These are phyloP conservation scores for Villa cingulata DNA, from an alignment of 2,888 invertebrate species.

Conservation along the genomic window DNA sequence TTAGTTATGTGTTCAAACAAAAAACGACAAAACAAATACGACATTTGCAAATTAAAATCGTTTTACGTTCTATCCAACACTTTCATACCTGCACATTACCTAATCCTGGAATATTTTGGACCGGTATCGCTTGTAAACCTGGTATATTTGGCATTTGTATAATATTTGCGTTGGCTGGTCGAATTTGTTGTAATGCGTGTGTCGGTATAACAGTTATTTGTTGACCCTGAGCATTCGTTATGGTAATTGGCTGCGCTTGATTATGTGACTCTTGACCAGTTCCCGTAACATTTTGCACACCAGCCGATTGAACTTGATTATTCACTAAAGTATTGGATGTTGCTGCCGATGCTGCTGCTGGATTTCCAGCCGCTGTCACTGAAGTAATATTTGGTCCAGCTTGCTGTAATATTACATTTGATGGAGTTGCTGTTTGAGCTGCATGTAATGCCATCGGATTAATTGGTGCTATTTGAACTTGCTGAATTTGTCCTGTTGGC, in stretches of 20 bases:
- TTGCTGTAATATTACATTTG: slow-evolving; percentile 18
- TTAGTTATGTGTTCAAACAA: not conserved
- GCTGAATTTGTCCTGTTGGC: slow-evolving; percentile 77
- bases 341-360: slow-evolving; percentile 12
- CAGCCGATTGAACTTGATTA: slow-evolving; percentile 1
- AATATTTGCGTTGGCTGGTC: slow-evolving; percentile 21
- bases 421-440: slow-evolving; percentile 19
- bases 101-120: slow-evolving; percentile 64
- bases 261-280: not conserved
- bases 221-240: slow-evolving; percentile 61
- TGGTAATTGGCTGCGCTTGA: slow-evolving; percentile 50
- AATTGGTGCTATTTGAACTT: slow-evolving; percentile 68
- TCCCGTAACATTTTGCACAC: not conserved
- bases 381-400: slow-evolving; percentile 19
- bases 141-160: slow-evolving; percentile 31
- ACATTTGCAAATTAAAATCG: slow-evolving; percentile 2
- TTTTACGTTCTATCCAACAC: slow-evolving; percentile 3
- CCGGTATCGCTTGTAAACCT: slow-evolving; percentile 49
- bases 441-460: slow-evolving; percentile 32
- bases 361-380: slow-evolving; percentile 19
- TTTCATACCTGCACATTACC: slow-evolving; percentile 60
- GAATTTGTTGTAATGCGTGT: slow-evolving; percentile 40
- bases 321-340: slow-evolving; percentile 10
- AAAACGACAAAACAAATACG: not conserved
- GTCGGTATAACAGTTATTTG: slow-evolving; percentile 76